Conservation (phyloP, 2,797 vertebrate species). For the Sibirionetta formosa region DNA sequence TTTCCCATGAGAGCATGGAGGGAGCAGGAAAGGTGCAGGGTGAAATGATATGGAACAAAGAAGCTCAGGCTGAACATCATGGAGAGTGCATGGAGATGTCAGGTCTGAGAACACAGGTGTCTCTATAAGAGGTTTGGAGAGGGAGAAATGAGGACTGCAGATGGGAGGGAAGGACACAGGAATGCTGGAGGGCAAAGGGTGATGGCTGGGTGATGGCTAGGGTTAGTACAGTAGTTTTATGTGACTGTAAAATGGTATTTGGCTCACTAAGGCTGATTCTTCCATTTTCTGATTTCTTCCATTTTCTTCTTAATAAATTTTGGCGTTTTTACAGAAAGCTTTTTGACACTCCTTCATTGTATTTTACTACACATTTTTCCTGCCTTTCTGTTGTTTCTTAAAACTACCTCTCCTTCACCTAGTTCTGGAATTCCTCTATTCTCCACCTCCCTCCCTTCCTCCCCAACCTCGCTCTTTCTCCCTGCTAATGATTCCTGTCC, state of each 20-base stretch:
- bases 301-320: not conserved
- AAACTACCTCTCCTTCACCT: not conserved
- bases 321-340: not conserved
- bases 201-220: not conserved
- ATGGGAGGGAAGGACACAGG: not conserved
- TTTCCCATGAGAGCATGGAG: not conserved
- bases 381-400: not conserved
- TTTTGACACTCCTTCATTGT: not conserved
- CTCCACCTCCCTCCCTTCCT: not conserved
- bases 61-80: not conserved
- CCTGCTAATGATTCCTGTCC: not conserved
- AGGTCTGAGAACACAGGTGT: fast-evolving
- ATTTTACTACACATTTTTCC: not conserved
- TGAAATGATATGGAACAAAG: not conserved
- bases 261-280: not conserved
- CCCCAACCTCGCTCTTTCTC: not conserved
- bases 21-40: fast-evolving
- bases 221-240: fast-evolving
- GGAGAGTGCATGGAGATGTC: fast-evolving
- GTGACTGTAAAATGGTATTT: not conserved
- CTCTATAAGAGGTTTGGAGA: not conserved
- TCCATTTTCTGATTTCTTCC: not conserved
- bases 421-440: not conserved
- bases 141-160: not conserved
- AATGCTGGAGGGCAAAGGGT: not conserved